Base-by-base conservation (phyloP, 2,797 vertebrate genomes). In the Echiichthys vipera region DNA sequence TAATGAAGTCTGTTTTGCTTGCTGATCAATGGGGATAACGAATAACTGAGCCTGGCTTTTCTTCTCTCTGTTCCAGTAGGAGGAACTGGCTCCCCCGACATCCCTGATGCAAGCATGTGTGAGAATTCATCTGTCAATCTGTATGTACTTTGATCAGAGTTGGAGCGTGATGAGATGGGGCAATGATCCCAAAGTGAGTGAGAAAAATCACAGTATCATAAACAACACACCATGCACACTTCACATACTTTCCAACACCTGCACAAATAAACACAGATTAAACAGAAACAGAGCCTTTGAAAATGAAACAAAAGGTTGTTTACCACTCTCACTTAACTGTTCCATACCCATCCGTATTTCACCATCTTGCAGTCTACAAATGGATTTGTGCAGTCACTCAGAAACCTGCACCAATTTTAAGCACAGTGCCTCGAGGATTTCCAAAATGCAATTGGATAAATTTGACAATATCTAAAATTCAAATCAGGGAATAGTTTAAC, bases 1-100 rank as follows among this genome's bases (percentile, higher is more conserved):
- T 81, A 78, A 83, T 59, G 39, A 83, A 81, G 75, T 73, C 67
- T 17, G 11, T 78, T 84, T 82, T 79, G 64, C 62, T 80, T n/a
- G 32, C 53, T 67, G 80, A 92, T 91, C 86, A 90, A 88, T 88
- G 50, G 50, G 40, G 56, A 69, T 80, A 83, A 72, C 7, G 10
- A 64, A 57, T 32, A 57, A 84, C 64, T 59, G 50, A 72, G 68
- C 20, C 32, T 17, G 24, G 30, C 55, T 25, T 84, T 76, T 76
- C 53, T 83, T 84, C 69, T 80, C 71, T 54, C 54, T 37, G 43
- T 29, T 65, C 34, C 39, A 53, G 43, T 63, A 39, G 50, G 55
- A 71, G 53, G 30, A 51, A 34, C 36, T n/a, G 47, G 13, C 25
- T 74, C 46, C 58, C 57, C 34, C 13, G 59, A 72, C 53, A 51